These are phyloP conservation scores for Neopelma chrysocephalum DNA, from an alignment of 2,797 vertebrate species.

Conservation along the genomic window DNA sequence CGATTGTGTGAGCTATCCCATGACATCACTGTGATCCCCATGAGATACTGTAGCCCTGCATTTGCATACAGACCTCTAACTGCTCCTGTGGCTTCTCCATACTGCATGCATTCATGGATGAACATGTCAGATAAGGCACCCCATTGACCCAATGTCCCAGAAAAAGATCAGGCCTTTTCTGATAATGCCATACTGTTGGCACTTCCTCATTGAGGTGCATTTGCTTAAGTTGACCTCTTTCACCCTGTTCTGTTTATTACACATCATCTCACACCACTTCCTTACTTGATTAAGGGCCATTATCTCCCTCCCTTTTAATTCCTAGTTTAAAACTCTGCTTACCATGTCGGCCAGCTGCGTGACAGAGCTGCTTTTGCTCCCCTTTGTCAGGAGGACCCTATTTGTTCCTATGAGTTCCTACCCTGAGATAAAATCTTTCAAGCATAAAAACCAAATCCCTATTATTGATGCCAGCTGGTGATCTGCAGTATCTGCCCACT, in stretches of 20 bases:
- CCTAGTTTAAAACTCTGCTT: background rate
- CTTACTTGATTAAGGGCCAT: background rate
- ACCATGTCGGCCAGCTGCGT: accelerated
- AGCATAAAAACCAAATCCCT: background rate
- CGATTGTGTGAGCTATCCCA: background rate
- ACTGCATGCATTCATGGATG: background rate
- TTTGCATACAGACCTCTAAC: background rate
- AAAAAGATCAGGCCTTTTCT: background rate
- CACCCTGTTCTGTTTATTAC: background rate
- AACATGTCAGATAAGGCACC: background rate
- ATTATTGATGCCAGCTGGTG: background rate
- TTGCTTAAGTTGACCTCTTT: background rate
- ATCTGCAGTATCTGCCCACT: background rate
- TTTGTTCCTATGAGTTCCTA: background rate
- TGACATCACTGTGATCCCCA: background rate
- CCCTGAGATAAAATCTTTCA: background rate
- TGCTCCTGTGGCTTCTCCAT: background rate
- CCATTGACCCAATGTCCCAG: background rate
- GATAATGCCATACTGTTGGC: background rate
- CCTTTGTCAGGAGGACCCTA: background rate
- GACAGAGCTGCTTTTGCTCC: background rate
- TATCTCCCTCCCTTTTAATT: background rate
- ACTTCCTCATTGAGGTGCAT: background rate
- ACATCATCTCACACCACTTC: background rate
- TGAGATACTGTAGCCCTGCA: background rate